A percentile compares a stretch with the other conserved stretches of the same genome.
Conservation (phyloP, 2,113 vertebrate genomes). For the Tragelaphus strepsiceros region DNA sequence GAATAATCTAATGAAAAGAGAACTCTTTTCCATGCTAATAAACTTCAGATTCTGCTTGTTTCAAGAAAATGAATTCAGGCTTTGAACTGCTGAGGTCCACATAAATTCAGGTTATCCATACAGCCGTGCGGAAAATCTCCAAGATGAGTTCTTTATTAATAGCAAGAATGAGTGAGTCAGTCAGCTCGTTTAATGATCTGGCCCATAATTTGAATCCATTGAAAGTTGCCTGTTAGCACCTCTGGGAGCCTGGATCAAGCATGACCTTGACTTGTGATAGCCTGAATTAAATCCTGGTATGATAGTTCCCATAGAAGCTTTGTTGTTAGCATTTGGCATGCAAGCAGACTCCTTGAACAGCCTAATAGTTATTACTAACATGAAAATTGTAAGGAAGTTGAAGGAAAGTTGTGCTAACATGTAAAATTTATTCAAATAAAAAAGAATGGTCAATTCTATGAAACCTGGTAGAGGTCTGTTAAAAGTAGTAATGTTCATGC, state of each 20-base stretch:
- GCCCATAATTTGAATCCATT: slow-evolving; percentile 77
- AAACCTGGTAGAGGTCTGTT: background rate
- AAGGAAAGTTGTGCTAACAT: slow-evolving; percentile 17
- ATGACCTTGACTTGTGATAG: slow-evolving; percentile 73
- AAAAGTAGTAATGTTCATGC: background rate
- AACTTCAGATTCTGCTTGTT: slow-evolving; percentile 70
- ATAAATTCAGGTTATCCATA: slow-evolving; percentile 79
- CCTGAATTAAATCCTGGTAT: slow-evolving; percentile 62
- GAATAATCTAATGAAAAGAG: slow-evolving; percentile 70
- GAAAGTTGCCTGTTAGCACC: slow-evolving; percentile 73
- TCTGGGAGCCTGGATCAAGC: slow-evolving; percentile 74
- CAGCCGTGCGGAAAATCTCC: slow-evolving; percentile 76
- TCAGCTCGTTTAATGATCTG: slow-evolving; percentile 78
- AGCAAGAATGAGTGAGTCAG: slow-evolving; percentile 74
- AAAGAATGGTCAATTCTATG: background rate
- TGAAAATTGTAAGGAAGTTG: background rate
- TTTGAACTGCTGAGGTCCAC: slow-evolving; percentile 77
- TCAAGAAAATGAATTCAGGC: slow-evolving; percentile 69
- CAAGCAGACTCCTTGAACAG: slow-evolving; percentile 36
- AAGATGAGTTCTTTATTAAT: slow-evolving; percentile 79
- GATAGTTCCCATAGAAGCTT: slow-evolving; percentile 50
- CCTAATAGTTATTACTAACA: slow-evolving; percentile 45
- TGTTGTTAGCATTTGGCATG: slow-evolving; percentile 57
- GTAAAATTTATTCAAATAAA: slow-evolving; percentile 50
- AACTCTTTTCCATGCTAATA: slow-evolving; percentile 70